A percentile compares a stretch with the other conserved stretches of the same genome.
phyloP scores from a whole-genome alignment of 2,797 vertebrate species.

The Dendrocincla tyrannina region DNA sequence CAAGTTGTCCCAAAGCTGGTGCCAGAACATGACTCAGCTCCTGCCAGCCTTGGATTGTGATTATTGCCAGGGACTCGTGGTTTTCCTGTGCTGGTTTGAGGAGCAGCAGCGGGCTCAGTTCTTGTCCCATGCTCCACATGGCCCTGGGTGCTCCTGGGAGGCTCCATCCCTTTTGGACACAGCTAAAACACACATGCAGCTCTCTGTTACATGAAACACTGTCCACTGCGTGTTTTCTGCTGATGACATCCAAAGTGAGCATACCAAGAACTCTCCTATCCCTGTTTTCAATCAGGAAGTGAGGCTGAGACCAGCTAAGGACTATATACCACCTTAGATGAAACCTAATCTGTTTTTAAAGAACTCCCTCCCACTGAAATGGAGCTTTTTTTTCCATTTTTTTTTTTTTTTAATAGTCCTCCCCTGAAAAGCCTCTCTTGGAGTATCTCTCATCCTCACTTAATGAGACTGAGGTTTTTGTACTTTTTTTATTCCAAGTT shows the following conservation, averaged over 20 bases:
- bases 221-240: neutral
- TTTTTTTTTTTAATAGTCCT: neutral
- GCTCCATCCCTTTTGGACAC: neutral
- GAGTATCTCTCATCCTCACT: neutral
- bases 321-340: conserved; percentile 8
- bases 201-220: neutral
- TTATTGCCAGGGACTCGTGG: neutral
- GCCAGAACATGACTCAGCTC: neutral
- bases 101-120: neutral
- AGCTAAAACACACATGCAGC: neutral
- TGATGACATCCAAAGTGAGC: neutral
- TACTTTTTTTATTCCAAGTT: neutral
- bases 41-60: fast-evolving
- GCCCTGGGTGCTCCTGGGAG: neutral
- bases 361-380: neutral
- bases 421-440: neutral
- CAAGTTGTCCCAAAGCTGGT: neutral
- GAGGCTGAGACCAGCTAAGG: neutral
- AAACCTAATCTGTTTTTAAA: conserved; percentile 48
- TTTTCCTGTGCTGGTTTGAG: neutral
- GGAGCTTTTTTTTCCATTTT: neutral
- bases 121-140: neutral
- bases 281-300: neutral
- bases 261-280: neutral
- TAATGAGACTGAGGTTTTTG: neutral